Evolutionary conservation across 2,797 vertebrate genomes (phyloP).

Genomic region (Alauda arvensis): DNA sequence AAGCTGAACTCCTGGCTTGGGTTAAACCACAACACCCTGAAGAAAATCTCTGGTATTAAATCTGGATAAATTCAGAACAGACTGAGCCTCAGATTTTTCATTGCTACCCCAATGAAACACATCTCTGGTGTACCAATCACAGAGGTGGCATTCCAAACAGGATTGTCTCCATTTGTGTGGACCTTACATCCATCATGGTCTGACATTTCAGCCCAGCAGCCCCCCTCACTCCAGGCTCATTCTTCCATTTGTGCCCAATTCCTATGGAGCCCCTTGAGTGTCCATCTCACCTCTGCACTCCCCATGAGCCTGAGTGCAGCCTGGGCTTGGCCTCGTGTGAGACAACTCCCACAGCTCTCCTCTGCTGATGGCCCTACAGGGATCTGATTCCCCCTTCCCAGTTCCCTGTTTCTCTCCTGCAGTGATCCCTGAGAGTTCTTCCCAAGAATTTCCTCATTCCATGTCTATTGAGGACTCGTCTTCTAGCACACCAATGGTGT

Average conservation of each 20-base stretch:
- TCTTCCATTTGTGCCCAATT: not conserved
- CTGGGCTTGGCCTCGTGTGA: not conserved
- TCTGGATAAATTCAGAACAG: not conserved
- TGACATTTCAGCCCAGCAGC: not conserved
- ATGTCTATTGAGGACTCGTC: not conserved
- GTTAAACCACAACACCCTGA: not conserved
- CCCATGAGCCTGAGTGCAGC: not conserved
- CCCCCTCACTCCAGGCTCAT: not conserved
- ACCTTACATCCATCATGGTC: not conserved
- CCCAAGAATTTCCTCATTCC: not conserved
- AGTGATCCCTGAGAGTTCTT: not conserved
- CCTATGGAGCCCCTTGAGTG: not conserved
- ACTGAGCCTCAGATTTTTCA: not conserved
- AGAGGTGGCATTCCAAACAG: not conserved
- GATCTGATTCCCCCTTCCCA: not conserved
- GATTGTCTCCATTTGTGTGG: not conserved
- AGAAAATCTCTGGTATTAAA: not conserved
- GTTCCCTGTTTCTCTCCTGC: not conserved
- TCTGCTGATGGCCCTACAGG: rapidly evolving
- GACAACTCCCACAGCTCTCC: not conserved
- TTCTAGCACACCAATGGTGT: rapidly evolving
- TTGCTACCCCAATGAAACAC: not conserved
- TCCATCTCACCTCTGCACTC: not conserved
- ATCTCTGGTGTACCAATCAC: not conserved
- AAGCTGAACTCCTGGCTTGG: not conserved